Percentiles rank a stretch among this genome's conserved stretches.
These are phyloP conservation scores for Patella caerulea DNA, from an alignment of 2,888 invertebrate species.

Conservation along the genomic window DNA sequence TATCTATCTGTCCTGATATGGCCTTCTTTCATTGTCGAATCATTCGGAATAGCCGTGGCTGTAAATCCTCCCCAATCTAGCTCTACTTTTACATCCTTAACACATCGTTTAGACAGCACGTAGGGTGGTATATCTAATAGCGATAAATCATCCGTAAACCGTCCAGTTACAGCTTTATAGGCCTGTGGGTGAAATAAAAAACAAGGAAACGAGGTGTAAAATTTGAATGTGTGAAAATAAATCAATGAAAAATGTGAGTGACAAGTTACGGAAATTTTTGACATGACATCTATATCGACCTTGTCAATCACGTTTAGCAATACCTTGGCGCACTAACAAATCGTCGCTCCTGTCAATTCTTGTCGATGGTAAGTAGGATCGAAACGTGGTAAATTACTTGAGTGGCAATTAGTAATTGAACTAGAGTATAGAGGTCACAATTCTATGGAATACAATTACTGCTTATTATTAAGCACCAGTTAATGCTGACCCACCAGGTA, in stretches of 20 bases:
- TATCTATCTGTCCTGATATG: constrained; percentile 46
- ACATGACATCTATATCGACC: too few relatives aligned
- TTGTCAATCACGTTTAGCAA: too few relatives aligned
- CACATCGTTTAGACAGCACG: constrained; percentile 44
- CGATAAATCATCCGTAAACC: constrained; percentile 41
- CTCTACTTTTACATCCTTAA: constrained; percentile 39
- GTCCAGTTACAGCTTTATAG: constrained; percentile 49
- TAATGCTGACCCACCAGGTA: too few relatives aligned
- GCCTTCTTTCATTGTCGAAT: constrained; percentile 32
- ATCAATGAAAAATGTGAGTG: neutral
- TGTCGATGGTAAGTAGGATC: too few relatives aligned
- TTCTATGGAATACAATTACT: too few relatives aligned
- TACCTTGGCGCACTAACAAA: too few relatives aligned
- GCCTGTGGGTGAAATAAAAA: constrained; percentile 31
- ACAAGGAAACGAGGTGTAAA: neutral
- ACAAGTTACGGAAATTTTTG: neutral
- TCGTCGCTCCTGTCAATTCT: too few relatives aligned
- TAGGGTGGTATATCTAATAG: constrained; percentile 47
- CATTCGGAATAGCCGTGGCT: constrained; percentile 37
- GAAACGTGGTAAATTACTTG: too few relatives aligned
- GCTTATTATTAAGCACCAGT: too few relatives aligned
- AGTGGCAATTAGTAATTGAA: too few relatives aligned
- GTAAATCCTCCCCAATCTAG: constrained; percentile 46
- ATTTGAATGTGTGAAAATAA: neutral
- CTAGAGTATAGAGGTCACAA: too few relatives aligned